A percentile compares a stretch with the other conserved stretches of the same genome.
These are phyloP conservation scores for Sitta carolinensis DNA, from an alignment of 2,797 vertebrate genomes.

Conservation along the genomic window DNA sequence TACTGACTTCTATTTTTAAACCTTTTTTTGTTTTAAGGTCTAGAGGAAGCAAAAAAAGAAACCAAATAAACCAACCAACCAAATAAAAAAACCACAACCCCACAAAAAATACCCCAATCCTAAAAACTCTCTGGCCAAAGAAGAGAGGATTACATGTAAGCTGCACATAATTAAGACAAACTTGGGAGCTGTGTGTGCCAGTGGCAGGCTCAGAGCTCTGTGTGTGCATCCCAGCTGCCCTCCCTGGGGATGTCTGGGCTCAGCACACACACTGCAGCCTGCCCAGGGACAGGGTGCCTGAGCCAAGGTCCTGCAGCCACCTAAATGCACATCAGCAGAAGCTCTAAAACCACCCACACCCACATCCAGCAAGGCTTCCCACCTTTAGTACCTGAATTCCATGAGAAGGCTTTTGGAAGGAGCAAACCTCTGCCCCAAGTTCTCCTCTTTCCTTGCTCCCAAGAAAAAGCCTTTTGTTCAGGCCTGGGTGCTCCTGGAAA, in stretches of 20 bases:
- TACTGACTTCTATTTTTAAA: not conserved
- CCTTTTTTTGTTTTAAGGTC: not conserved
- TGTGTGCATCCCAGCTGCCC: not conserved
- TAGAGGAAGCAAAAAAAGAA: not conserved
- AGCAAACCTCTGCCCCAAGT: not conserved
- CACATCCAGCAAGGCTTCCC: not conserved
- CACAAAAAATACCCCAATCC: not conserved
- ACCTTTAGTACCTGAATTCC: not conserved
- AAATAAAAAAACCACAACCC: not conserved
- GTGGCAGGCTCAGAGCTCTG: not conserved
- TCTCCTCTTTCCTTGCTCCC: not conserved
- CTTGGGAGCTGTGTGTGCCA: not conserved
- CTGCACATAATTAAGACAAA: not conserved
- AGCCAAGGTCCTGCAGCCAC: not conserved
- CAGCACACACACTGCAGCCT: not conserved
- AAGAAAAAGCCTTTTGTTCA: not conserved
- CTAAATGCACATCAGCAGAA: accelerated
- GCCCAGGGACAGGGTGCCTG: not conserved
- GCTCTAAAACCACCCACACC: not conserved
- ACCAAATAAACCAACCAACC: too few species aligned
- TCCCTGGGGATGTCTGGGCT: not conserved
- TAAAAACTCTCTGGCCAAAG: not conserved
- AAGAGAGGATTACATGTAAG: not conserved
- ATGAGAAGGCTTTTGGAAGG: not conserved
- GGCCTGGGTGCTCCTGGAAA: not conserved